Evolutionary conservation across 2,113 vertebrate genomes (phyloP), one percentile per base, ranked within the genome.

Genomic region (Amia ocellicauda): DNA sequence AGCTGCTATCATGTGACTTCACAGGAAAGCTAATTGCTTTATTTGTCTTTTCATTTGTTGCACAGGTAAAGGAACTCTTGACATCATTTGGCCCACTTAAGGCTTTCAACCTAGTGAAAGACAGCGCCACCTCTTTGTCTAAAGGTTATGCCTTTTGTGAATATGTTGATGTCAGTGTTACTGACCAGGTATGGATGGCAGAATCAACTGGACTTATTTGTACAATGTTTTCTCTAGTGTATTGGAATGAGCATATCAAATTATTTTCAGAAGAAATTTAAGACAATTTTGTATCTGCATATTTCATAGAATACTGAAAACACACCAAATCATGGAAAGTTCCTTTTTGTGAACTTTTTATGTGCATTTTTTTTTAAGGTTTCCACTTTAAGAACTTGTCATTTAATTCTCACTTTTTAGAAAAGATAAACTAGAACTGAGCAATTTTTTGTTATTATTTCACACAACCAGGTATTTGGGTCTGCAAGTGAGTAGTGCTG

Each of bases 121-220:
- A 90, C 86, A 87, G 87, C 74, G 83, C 88, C 61, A 90, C 87
- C 24, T 90, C 86, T 58, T 80, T 88, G 80, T 90, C 88, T 2
- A 90, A 90, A 74, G 88, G 88, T 67, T 89, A 90, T 66, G 85
- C 88, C 77, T 90, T 90, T 62, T 90, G 88, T 50, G 87, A 90
- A 69, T 90, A 90, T 1, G 85, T 87, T 0, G 87, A 90, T 63
- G 40, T 88, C 77, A 71, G 82, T 59, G 83, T 86, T 60, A 90
- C 87, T 3, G 88, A 90, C 49, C 88, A 90, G 84, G 88, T 90
- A 72, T 40, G 2, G 0, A 4, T 0, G 10, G 43, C 14, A 24
- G 2, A 24, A 24, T 47, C 24, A 40, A 47, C 14, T 9, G 10
- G 17, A 19, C 17, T 36, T 8, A 36, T 16, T 17, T 22, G 24